A percentile compares a stretch with the other conserved stretches of the same genome.
These are phyloP conservation scores for Metellina segmentata DNA, from an alignment of 2,888 invertebrate genomes.

Conservation along the genomic window DNA sequence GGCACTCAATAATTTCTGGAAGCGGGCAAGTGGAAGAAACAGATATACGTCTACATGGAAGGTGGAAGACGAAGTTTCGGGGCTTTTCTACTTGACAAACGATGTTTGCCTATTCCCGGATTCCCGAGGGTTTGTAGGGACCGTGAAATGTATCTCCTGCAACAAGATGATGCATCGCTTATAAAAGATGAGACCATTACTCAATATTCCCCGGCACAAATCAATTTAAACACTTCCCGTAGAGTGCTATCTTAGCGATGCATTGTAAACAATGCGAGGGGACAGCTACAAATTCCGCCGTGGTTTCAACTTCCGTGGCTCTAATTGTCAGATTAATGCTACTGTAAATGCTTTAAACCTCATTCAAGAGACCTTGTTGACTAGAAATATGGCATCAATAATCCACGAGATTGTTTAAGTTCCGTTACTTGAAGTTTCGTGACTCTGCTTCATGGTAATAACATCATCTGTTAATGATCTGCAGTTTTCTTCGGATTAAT, in stretches of 20 bases:
- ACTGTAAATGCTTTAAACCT: not conserved
- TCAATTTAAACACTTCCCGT: constrained; percentile 76
- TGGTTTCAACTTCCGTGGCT: not conserved
- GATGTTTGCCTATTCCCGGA: constrained; percentile 66
- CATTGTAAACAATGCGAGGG: constrained; percentile 73
- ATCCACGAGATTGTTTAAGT: too few relatives aligned
- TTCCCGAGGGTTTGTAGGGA: constrained; percentile 68
- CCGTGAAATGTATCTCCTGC: constrained; percentile 73
- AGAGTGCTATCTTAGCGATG: constrained; percentile 71
- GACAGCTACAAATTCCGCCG: constrained; percentile 37
- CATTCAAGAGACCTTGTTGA: too few relatives aligned
- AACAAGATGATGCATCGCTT: constrained; percentile 76
- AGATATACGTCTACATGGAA: constrained; percentile 27
- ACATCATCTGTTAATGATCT: too few relatives aligned
- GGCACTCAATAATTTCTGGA: constrained; percentile 40
- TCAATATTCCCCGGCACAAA: constrained; percentile 75
- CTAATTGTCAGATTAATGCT: too few relatives aligned
- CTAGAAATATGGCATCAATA: too few relatives aligned
- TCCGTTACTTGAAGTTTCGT: too few relatives aligned
- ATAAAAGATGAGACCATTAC: constrained; percentile 75
- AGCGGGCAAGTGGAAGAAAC: constrained; percentile 45
- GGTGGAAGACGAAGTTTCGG: constrained; percentile 6
- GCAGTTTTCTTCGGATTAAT: too few relatives aligned
- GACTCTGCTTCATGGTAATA: too few relatives aligned
- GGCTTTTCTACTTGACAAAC: constrained; percentile 69